Conservation (phyloP, 2,797 vertebrate genomes). For the Pampus argenteus region DNA sequence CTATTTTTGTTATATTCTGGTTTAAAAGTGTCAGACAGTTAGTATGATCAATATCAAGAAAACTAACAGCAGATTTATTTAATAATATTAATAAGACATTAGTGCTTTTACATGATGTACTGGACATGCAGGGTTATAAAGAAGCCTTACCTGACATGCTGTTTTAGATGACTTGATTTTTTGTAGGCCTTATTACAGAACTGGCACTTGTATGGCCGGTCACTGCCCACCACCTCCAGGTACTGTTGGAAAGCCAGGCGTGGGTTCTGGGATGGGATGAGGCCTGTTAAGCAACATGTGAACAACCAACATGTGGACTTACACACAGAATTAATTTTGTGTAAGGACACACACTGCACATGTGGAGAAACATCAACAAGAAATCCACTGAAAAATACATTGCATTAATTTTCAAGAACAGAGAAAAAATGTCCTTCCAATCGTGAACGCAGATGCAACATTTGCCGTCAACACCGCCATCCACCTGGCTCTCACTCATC, state of each 20-base stretch:
- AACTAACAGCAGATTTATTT: background rate
- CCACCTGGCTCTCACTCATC: too few relatives aligned
- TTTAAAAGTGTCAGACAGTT: background rate
- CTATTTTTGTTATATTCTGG: too few relatives aligned
- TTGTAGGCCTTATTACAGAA: slow-evolving; percentile 98
- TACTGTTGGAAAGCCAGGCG: slow-evolving; percentile 94
- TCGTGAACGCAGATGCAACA: background rate
- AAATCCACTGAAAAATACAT: background rate
- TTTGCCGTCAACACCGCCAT: too few relatives aligned
- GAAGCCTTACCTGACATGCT: slow-evolving; percentile 92
- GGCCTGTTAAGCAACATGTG: slow-evolving; percentile 82
- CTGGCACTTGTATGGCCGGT: slow-evolving; percentile 96
- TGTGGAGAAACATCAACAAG: slow-evolving; percentile 2
- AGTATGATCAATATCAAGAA: background rate
- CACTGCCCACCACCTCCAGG: slow-evolving; percentile 91
- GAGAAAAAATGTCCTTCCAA: background rate
- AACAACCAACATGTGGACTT: slow-evolving; percentile 23
- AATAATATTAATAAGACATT: too few relatives aligned
- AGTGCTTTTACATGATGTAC: background rate
- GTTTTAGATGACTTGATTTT: slow-evolving; percentile 98
- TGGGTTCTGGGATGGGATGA: slow-evolving; percentile 90
- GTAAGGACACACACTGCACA: background rate
- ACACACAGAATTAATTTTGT: background rate
- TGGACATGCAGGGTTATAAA: background rate
- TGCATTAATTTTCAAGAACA: background rate